Evolutionary conservation across 2,888 invertebrate genomes (phyloP).

Genomic region (Leucania comma): DNA sequence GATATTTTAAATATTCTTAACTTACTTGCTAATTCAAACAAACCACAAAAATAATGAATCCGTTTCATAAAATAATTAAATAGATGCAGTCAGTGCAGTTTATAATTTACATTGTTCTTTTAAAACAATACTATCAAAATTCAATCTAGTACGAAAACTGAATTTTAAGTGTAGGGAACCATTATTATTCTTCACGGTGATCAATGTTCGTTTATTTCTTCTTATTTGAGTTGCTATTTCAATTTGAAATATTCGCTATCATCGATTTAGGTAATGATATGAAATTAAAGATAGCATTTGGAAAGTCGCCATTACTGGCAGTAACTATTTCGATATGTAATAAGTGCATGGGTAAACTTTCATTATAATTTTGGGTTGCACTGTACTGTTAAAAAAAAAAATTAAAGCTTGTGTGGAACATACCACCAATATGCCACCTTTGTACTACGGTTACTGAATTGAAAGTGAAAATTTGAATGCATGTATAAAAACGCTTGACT

Average conservation of each 20-base stretch:
- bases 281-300: slow-evolving; percentile 54
- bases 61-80: slow-evolving; percentile 35
- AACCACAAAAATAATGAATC: slow-evolving; percentile 14
- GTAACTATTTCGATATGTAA: slow-evolving; percentile 46
- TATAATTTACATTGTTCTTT: slow-evolving; percentile 56
- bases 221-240: slow-evolving; percentile 45
- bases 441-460: no score
- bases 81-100: slow-evolving; percentile 55
- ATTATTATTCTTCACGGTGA: slow-evolving; percentile 22
- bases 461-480: no score
- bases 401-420: not conserved
- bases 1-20: not conserved
- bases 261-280: slow-evolving; percentile 62
- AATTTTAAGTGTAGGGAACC: slow-evolving; percentile 44
- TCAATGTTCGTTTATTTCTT: slow-evolving; percentile 31
- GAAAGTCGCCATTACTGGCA: slow-evolving; percentile 53
- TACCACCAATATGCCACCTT: no score
- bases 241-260: slow-evolving; percentile 47
- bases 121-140: slow-evolving; percentile 49
- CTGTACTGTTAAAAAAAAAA: not conserved
- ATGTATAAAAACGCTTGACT: no score
- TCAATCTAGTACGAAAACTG: slow-evolving; percentile 44
- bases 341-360: slow-evolving; percentile 46
- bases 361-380: slow-evolving; percentile 20
- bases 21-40: not conserved